A percentile compares a stretch with the other conserved stretches of the same genome.
Conservation (phyloP, 2,113 vertebrate genomes). For the Epinephelus lanceolatus region DNA sequence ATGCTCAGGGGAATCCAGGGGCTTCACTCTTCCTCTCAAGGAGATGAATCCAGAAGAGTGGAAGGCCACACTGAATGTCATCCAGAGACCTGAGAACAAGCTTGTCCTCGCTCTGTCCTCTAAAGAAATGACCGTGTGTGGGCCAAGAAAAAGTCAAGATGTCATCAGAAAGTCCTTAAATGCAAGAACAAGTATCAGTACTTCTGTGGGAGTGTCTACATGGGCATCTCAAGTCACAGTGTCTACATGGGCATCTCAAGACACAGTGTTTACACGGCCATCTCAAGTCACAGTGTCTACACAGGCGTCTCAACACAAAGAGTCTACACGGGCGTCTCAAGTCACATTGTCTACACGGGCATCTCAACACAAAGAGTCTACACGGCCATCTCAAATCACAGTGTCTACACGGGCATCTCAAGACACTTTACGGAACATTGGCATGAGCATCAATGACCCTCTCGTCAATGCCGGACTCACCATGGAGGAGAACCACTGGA, state of each 20-base stretch:
- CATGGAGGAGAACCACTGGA: constrained; percentile 55
- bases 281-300: background rate
- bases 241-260: rapidly evolving
- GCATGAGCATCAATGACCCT: constrained; percentile 53
- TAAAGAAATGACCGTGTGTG: constrained; percentile 35
- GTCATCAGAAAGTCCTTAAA: background rate
- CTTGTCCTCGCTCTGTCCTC: constrained; percentile 56
- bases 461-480: constrained; percentile 1
- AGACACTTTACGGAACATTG: background rate
- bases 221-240: too few relatives aligned
- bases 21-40: background rate
- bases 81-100: constrained; percentile 8
- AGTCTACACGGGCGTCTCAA: rapidly evolving
- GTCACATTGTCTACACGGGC: background rate
- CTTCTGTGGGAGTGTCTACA: too few relatives aligned
- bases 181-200: rapidly evolving
- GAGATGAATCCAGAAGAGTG: background rate
- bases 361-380: rapidly evolving
- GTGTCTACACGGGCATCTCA: rapidly evolving
- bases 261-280: rapidly evolving
- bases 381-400: too few relatives aligned
- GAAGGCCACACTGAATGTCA: background rate
- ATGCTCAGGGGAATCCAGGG: rapidly evolving
- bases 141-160: constrained; percentile 5
- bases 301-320: too few relatives aligned